Percentiles rank a stretch among this genome's conserved stretches.
phyloP scores from a whole-genome alignment of 2,888 invertebrate species.

The Eurytoma adleriae region DNA sequence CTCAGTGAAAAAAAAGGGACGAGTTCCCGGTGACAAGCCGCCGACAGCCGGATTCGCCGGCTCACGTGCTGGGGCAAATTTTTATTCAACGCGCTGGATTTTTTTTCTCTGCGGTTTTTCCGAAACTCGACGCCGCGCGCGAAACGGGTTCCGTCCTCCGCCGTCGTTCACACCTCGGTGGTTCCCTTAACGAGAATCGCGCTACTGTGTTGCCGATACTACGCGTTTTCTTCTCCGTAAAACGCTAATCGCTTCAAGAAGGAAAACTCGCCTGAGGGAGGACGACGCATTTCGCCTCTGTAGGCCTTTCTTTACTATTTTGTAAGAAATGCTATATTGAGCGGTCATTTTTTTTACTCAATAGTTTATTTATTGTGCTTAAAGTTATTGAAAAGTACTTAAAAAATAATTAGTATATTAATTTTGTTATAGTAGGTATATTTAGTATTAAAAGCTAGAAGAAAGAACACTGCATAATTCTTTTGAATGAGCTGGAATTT shows the following conservation, averaged over 20 bases:
- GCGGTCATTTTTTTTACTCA: too few species aligned
- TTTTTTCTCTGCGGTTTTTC: constrained; percentile 44
- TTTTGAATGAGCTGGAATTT: too few species aligned
- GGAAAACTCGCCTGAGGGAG: not conserved
- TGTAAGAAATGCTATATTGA: too few species aligned
- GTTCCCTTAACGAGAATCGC: constrained; percentile 10
- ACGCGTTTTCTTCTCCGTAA: not conserved
- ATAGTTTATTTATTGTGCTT: too few species aligned
- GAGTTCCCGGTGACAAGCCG: too few species aligned
- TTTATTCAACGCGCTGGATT: not conserved
- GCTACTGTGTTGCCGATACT: constrained; percentile 11
- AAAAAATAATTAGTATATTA: too few species aligned
- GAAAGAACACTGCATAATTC: too few species aligned
- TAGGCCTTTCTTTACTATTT: not conserved
- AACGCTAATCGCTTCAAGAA: not conserved
- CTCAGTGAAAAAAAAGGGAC: too few species aligned
- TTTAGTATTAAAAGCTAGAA: too few species aligned
- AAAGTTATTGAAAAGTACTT: too few species aligned
- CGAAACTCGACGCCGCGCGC: constrained; percentile 33
- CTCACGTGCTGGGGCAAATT: not conserved
- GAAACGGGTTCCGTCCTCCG: constrained; percentile 10
- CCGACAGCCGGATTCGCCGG: too few species aligned
- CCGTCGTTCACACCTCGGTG: constrained; percentile 34
- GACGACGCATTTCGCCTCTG: not conserved
- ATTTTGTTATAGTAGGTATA: too few species aligned